Conservation (phyloP, 2,888 invertebrate species). For the Andrena marginata region DNA sequence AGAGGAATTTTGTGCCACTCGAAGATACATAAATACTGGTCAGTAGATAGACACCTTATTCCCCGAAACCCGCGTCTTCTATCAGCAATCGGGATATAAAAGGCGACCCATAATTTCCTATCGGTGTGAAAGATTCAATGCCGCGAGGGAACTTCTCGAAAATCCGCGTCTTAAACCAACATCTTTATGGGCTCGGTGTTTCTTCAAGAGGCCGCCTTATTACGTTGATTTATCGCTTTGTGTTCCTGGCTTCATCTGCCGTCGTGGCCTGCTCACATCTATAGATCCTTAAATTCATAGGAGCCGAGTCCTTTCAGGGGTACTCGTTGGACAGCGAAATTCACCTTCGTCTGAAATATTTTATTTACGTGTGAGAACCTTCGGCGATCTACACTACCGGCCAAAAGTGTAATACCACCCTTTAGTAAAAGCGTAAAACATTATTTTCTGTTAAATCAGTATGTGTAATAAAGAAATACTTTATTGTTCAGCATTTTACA, state of each 20-base stretch:
- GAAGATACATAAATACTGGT: conserved; percentile 27
- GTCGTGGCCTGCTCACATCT: conserved; percentile 47
- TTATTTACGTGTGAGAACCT: conserved; percentile 11
- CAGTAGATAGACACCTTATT: conserved; percentile 16
- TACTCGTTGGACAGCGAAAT: conserved; percentile 37
- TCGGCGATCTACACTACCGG: background rate
- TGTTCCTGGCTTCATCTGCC: conserved; percentile 59
- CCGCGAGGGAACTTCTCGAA: conserved; percentile 59
- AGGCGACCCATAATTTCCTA: conserved; percentile 58
- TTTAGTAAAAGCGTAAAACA: no score
- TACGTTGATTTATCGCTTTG: conserved; percentile 75
- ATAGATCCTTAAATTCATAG: conserved; percentile 50
- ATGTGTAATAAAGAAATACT: no score
- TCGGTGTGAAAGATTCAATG: conserved; percentile 43
- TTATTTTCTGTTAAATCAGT: no score
- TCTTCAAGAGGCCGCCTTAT: conserved; percentile 66
- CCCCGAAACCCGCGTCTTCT: conserved; percentile 39
- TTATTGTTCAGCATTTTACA: no score
- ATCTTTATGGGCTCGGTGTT: conserved; percentile 73
- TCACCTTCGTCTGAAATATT: conserved; percentile 17
- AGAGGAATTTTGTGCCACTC: conserved; percentile 25
- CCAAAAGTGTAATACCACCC: no score
- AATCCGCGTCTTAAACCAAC: conserved; percentile 73
- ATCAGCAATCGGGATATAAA: conserved; percentile 43
- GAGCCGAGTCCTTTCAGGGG: conserved; percentile 31